Percentiles rank a stretch among this genome's conserved stretches.
Conservation (phyloP, 1,140 invertebrate species). For the Vanessa tameamea region DNA sequence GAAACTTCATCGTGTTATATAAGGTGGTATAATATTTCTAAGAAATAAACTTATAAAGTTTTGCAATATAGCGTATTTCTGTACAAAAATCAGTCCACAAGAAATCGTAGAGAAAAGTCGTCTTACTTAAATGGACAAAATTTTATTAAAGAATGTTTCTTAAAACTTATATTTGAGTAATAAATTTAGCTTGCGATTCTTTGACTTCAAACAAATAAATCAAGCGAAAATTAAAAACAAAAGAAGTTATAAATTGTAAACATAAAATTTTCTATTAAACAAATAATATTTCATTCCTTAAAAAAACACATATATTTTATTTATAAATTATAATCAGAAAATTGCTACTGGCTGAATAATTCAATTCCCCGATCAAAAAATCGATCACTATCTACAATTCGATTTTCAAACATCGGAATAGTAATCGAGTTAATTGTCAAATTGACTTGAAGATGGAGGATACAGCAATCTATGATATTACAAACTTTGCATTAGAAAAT, state of each 20-base stretch:
- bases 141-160: neutral
- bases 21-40: neutral
- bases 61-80: constrained; percentile 4
- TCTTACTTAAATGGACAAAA: neutral
- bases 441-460: no score
- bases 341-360: no score
- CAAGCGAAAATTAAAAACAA: neutral
- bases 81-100: neutral
- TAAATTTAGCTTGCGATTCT: neutral
- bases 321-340: no score
- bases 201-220: neutral
- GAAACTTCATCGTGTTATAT: neutral
- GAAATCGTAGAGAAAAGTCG: neutral
- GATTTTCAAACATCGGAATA: no score
- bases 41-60: neutral
- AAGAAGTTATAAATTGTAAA: neutral
- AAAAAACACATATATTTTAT: no score
- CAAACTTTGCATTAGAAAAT: no score
- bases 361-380: no score
- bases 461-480: no score
- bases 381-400: no score
- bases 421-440: no score
- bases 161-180: neutral
- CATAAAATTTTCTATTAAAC: no score
- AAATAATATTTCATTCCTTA: no score